A percentile compares a stretch with the other conserved stretches of the same genome.
Evolutionary conservation across 2,113 vertebrate genomes (phyloP).

Genomic region (Myrmecobius fasciatus): DNA sequence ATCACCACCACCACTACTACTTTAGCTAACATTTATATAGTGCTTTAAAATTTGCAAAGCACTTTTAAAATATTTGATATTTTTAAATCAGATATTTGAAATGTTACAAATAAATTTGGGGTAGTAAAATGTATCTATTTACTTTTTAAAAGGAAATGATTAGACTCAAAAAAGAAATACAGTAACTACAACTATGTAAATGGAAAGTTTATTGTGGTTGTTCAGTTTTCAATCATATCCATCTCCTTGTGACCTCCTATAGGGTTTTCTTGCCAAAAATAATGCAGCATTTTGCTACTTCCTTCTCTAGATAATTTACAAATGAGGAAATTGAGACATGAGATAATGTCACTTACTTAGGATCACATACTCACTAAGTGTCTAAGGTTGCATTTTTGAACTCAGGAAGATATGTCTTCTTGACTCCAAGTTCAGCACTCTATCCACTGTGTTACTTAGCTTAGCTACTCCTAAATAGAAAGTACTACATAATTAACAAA

Average conservation of each 20-base stretch:
- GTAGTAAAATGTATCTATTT: no score
- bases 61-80: no score
- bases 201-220: background rate
- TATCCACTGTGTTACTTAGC: background rate
- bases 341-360: no score
- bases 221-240: background rate
- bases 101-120: no score
- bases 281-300: background rate
- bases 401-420: background rate
- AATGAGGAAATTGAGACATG: background rate
- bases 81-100: no score
- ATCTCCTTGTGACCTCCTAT: background rate
- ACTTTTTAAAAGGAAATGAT: background rate
- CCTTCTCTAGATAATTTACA: background rate
- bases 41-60: no score
- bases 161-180: background rate
- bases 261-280: background rate
- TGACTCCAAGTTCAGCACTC: no score
- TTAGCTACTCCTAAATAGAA: background rate
- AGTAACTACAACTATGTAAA: background rate
- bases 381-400: background rate
- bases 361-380: background rate
- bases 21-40: no score
- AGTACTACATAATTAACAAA: background rate
- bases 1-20: no score